Evolutionary conservation across 2,888 invertebrate species (phyloP), one percentile per base, ranked within the genome.

Genomic region (Apeira syringaria): DNA sequence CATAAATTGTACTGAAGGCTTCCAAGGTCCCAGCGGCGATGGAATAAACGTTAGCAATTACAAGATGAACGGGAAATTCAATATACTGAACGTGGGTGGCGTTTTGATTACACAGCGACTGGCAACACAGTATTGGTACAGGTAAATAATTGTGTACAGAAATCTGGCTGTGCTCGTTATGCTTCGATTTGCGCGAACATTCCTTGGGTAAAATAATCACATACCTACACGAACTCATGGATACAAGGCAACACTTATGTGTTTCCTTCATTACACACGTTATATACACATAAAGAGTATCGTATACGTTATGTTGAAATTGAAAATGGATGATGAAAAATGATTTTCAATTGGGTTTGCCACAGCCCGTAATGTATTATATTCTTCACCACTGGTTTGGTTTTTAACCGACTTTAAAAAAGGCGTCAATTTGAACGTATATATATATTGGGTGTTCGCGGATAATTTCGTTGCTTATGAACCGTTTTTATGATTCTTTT

Each of bases 1-100:
- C n/a, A n/a, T n/a, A n/a, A n/a, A n/a, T n/a, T n/a, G n/a, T n/a
- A n/a, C n/a, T n/a, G n/a, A n/a, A n/a, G n/a, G n/a, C n/a, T n/a
- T n/a, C n/a, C n/a, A n/a, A n/a, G n/a, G n/a, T 40, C 27, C 29
- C 29, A 15, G 31, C 35, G 8, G 12, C 6, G 6, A 13, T 22
- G 29, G 57, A 58, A 66, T 68, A 64, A 67, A 72, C 64, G 61
- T 68, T 52, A 51, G 49, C 64, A 64, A 75, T 75, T 73, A 71
- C 64, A 59, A 65, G 66, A 72, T 73, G 64, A 68, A 68, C 62
- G 50, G 62, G 68, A 74, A 68, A 68, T 72, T 61, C 66, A 66
- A 67, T 73, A 62, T 61, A 34, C 42, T 59, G 64, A 68, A 71
- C 73, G 68, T 64, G 70, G 68, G 60, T 57, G 56, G 66, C 66